Evolutionary conservation across 2,797 vertebrate genomes (phyloP), one percentile per base, ranked within the genome.

Genomic region (Nyctalus aviator): DNA sequence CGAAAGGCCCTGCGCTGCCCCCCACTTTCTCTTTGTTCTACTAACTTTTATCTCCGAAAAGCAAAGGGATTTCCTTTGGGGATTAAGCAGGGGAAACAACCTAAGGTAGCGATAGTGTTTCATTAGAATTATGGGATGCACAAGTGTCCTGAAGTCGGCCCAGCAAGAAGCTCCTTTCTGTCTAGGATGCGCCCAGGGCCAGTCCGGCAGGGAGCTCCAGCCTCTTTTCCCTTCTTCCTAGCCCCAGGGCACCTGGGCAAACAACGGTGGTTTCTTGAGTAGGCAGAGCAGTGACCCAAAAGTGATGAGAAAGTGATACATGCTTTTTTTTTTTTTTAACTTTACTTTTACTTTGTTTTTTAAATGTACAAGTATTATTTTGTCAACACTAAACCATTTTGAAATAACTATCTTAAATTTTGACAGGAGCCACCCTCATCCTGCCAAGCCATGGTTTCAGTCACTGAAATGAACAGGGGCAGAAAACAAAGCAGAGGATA

Each of bases 11-110:
- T 1, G 92, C 46, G 13, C 91, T 97, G 98, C 90, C 91, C 88
- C 90, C 87, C 88, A 69, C 93, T 96, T 97, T 96, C 83, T 81
- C 96, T 98, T 97, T 97, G 89, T 95, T 97, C 93, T 96, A 10
- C 62, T 84, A 86, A 93, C 84, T 68, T 97, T 98, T 97, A 85
- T 96, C 96, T 97, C 94, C 92, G 95, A 98, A 97, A 98, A 94
- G 92, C 95, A 92, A 35, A 97, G 90, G 97, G 97, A 98, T 99
- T 98, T 98, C 97, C 97, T 93, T 96, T 90, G 53, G 96, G 98
- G 97, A 98, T 98, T 97, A 98, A 91, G 75, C 76, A 81, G 79
- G 97, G 95, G 96, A 96, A 98, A 97, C 95, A 94, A 90, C 23
- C 72, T 72, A 86, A 97, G 94, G 95, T 76, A 96, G 96, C 88